Evolutionary conservation across 2,888 invertebrate genomes (phyloP), one percentile per base, ranked within the genome.

Genomic region (Parapristionchus giblindavisi): DNA sequence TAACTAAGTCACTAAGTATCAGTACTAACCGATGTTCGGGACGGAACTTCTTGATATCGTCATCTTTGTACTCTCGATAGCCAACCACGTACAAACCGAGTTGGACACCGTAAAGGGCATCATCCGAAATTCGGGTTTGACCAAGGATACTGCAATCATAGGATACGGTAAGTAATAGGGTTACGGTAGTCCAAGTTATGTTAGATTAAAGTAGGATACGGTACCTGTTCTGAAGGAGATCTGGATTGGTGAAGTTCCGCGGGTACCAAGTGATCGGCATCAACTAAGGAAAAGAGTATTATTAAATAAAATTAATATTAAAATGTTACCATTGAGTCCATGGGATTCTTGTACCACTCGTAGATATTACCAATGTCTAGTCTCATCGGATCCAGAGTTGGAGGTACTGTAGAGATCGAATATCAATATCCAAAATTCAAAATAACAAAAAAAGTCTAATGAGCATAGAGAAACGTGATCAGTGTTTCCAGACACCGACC

Each of bases 191-290:
- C 27, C 36, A 32, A 36, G 17, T 43, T 43, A n/a, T 24, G 5
- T 38, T 14, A 43, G 34, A 70, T 52, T 52, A 34, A 5, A 27
- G 2, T 43, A 51, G 8, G 32, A n/a, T 8, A 43, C 1, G 1
- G 29, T 54, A 71, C 70, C 56, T 56, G 56, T 71, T 71, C 70
- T 71, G 70, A 27, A 71, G 40, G 38, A 71, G 29, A 75, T 87
- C 85, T 0, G 85, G 85, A 76, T 87, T 85, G 2, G 87, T 87
- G 82, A 87, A 87, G 75, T 87, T 87, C 52, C 87, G 76, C 27
- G 87, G 86, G 66, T 84, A 88, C 87, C 87, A 87, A 1, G 85
- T 79, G 36, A 87, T 80, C 2, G 87, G 87, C 87, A 87, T 87
- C 43, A 82, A 56, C 84, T 85, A 75, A 76, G 38, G 40, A 11